Evolutionary conservation across 2,113 vertebrate species (phyloP).

Genomic region (Burhinus oedicnemus): DNA sequence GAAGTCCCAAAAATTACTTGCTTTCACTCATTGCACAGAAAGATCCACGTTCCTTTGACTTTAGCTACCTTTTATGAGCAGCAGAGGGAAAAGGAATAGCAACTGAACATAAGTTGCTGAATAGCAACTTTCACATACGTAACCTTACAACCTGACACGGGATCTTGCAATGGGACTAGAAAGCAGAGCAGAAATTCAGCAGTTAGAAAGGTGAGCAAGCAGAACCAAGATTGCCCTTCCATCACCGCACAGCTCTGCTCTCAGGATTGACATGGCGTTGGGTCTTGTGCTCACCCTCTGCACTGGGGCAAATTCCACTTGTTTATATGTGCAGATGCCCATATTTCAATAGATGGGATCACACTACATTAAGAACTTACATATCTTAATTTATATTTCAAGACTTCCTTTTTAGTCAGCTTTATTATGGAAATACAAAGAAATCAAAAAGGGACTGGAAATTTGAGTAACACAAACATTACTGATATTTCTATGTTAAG

Average conservation of each 20-base stretch:
- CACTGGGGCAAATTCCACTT: background rate
- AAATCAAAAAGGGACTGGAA: background rate
- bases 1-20: background rate
- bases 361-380: rapidly evolving
- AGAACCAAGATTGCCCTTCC: background rate
- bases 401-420: background rate
- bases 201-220: background rate
- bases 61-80: background rate
- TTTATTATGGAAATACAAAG: background rate
- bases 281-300: background rate
- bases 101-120: no score
- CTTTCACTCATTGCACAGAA: background rate
- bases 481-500: background rate
- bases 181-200: background rate
- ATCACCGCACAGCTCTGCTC: background rate
- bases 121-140: background rate
- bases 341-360: rapidly evolving
- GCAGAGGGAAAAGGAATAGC: background rate
- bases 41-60: background rate
- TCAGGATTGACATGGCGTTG: rapidly evolving
- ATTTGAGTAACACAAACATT: background rate
- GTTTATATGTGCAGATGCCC: background rate
- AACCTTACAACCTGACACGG: background rate
- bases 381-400: background rate
- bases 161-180: background rate